phyloP scores from a whole-genome alignment of 2,797 vertebrate species.

The Sebastolobus altivelis region DNA sequence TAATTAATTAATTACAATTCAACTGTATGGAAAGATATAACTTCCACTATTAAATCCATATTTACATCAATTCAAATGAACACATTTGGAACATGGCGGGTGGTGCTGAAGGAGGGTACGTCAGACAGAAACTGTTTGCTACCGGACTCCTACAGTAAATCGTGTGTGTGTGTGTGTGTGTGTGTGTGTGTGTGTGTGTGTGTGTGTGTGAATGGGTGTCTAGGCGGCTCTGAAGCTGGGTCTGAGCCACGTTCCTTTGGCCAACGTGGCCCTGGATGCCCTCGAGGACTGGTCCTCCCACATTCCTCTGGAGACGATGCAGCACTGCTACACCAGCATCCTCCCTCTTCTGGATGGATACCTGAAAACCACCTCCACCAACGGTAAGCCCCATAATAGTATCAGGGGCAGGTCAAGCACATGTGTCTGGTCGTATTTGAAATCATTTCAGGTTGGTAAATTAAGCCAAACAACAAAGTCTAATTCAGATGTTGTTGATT shows the following conservation, averaged over 20 bases:
- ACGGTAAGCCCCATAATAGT: slow-evolving; percentile 77
- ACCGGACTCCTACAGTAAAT: no score
- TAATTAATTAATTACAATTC: not conserved
- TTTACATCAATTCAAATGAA: not conserved
- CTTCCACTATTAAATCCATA: not conserved
- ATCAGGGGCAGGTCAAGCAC: no score
- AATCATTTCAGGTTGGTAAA: not conserved
- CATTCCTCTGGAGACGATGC: slow-evolving; percentile 86
- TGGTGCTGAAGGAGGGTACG: not conserved
- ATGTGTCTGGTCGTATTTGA: not conserved
- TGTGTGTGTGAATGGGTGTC: not conserved
- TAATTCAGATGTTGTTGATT: slow-evolving; percentile 8
- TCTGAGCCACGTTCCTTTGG: slow-evolving; percentile 92
- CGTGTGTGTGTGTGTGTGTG: no score
- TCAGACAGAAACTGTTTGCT: not conserved
- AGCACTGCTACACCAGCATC: slow-evolving; percentile 89
- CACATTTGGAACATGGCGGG: not conserved
- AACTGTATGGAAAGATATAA: not conserved
- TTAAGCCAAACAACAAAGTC: not conserved
- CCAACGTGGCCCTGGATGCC: slow-evolving; percentile 90
- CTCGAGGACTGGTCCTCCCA: slow-evolving; percentile 92
- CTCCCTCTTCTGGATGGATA: slow-evolving; percentile 94
- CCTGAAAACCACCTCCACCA: slow-evolving; percentile 87
- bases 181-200: slow-evolving; percentile 2
- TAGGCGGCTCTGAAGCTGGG: slow-evolving; percentile 94